Conservation (phyloP, 2,113 vertebrate species). For the Megalops atlanticus region DNA sequence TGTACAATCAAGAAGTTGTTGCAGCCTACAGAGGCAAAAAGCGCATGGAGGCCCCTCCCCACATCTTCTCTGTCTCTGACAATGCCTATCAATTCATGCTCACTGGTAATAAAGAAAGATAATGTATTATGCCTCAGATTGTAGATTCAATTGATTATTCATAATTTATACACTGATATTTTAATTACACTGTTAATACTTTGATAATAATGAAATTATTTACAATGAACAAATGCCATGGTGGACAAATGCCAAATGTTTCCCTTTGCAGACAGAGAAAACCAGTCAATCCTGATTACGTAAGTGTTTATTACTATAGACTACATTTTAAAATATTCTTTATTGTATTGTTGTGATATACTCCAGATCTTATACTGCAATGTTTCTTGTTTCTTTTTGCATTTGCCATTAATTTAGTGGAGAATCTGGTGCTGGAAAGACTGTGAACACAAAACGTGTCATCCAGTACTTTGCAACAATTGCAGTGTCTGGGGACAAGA, state of each 20-base stretch:
- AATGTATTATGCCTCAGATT: not conserved
- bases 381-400: not conserved
- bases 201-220: too few relatives aligned
- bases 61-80: conserved; percentile 76
- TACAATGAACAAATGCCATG: too few relatives aligned
- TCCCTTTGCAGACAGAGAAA: conserved; percentile 48
- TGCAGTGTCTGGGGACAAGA: conserved; percentile 67
- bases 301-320: not conserved
- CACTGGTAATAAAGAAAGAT: conserved; percentile 51
- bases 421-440: conserved; percentile 92
- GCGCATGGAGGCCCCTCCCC: conserved; percentile 66
- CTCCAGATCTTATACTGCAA: not conserved
- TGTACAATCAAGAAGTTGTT: conserved; percentile 61
- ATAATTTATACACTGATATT: too few relatives aligned
- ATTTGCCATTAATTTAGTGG: conserved; percentile 48
- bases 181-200: too few relatives aligned
- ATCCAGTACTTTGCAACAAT: conserved; percentile 92
- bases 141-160: not conserved
- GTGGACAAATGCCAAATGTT: too few relatives aligned
- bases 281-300: conserved; percentile 71
- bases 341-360: not conserved
- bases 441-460: conserved; percentile 90
- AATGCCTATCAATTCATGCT: conserved; percentile 88
- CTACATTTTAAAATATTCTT: not conserved
- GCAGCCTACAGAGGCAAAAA: conserved; percentile 70